Conservation (phyloP, 2,888 invertebrate species). For the Coleophora flavipennella region DNA sequence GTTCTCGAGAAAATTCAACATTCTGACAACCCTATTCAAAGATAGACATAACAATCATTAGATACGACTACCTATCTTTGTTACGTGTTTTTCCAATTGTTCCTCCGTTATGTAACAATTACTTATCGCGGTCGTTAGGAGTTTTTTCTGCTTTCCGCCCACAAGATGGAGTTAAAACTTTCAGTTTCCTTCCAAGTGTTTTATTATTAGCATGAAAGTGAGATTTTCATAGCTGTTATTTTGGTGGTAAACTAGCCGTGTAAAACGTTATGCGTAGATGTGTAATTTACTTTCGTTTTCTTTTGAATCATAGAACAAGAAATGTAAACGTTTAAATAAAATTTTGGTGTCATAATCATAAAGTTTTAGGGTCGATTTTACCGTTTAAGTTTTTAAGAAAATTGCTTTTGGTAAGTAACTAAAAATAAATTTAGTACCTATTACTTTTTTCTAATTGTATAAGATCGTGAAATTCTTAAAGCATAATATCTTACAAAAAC, state of each 20-base stretch:
- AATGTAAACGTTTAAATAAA: background rate
- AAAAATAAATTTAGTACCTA: too few relatives aligned
- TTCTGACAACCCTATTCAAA: background rate
- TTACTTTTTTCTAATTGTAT: too few relatives aligned
- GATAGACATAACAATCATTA: constrained; percentile 7
- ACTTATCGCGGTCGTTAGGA: constrained; percentile 13
- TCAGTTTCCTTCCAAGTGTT: constrained; percentile 31
- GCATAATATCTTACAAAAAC: too few relatives aligned
- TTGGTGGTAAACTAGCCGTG: constrained; percentile 18
- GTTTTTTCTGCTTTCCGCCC: constrained; percentile 24
- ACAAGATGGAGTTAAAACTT: constrained; percentile 29
- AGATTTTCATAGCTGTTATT: constrained; percentile 24
- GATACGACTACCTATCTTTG: constrained; percentile 1
- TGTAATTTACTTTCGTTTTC: constrained; percentile 32
- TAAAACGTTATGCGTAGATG: constrained; percentile 18
- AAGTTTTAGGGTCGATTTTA: too few relatives aligned
- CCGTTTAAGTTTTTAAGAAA: too few relatives aligned
- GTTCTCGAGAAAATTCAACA: background rate
- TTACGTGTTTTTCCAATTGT: constrained; percentile 1
- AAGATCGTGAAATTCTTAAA: too few relatives aligned
- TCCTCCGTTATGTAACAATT: constrained; percentile 11
- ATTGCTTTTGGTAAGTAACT: too few relatives aligned
- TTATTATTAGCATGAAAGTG: constrained; percentile 14
- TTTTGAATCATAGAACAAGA: background rate
- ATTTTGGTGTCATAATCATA: too few relatives aligned